These are phyloP conservation scores for Teleiodes luculella DNA, from an alignment of 2,888 invertebrate genomes.

Conservation along the genomic window DNA sequence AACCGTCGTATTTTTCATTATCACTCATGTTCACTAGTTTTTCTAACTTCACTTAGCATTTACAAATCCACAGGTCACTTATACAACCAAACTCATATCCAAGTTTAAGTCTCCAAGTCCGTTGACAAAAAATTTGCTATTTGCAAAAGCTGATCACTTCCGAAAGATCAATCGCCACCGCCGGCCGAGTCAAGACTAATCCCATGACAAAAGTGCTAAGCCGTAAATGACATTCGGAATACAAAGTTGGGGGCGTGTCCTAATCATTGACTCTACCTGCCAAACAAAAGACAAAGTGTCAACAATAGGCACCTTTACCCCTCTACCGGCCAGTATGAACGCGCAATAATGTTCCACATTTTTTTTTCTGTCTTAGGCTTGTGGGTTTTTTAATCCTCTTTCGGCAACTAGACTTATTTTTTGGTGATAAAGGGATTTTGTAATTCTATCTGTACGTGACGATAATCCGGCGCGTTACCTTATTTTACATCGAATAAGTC, in stretches of 20 bases:
- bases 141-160: neutral
- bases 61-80: no score
- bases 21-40: slow-evolving; percentile 34
- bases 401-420: neutral
- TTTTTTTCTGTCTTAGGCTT: slow-evolving; percentile 4
- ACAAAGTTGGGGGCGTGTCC: slow-evolving; percentile 32
- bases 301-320: slow-evolving; percentile 29
- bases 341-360: neutral
- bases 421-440: slow-evolving; percentile 6
- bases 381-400: slow-evolving; percentile 12
- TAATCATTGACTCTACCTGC: slow-evolving; percentile 32
- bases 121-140: neutral
- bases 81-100: no score
- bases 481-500: slow-evolving; percentile 9
- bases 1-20: slow-evolving; percentile 37
- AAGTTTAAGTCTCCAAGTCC: neutral
- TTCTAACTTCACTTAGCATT: no score
- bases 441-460: slow-evolving; percentile 1
- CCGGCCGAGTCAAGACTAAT: slow-evolving; percentile 38
- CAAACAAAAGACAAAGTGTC: slow-evolving; percentile 13
- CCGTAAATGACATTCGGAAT: slow-evolving; percentile 34
- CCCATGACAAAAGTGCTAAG: slow-evolving; percentile 44
- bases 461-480: slow-evolving; percentile 3
- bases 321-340: neutral
- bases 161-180: slow-evolving; percentile 31